These are phyloP conservation scores for Sebastes flavidus DNA, from an alignment of 2,797 vertebrate genomes.

Conservation along the genomic window DNA sequence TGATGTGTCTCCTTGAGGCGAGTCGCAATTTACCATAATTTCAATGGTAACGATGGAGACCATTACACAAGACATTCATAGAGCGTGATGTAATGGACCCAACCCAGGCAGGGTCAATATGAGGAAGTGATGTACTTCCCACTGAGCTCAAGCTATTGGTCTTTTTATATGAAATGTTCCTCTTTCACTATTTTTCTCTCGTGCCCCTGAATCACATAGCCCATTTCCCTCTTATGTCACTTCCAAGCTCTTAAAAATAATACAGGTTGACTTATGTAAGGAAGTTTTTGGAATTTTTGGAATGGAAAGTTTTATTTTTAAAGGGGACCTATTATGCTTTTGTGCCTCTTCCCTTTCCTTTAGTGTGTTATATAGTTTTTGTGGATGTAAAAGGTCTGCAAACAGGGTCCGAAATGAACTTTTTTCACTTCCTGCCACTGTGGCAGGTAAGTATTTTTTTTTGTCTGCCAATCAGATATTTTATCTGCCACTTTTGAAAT, in stretches of 20 bases:
- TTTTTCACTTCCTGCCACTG: no score
- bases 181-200: background rate
- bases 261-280: background rate
- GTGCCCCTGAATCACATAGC: background rate
- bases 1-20: no score
- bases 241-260: background rate
- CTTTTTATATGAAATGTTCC: no score
- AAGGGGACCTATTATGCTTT: background rate
- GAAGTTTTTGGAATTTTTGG: background rate
- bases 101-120: background rate
- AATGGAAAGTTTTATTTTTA: background rate
- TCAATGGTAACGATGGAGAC: background rate
- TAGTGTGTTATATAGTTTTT: no score
- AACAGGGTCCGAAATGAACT: no score
- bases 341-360: no score
- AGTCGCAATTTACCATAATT: background rate
- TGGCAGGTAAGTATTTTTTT: no score
- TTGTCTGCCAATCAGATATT: no score
- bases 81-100: background rate
- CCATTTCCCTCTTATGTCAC: background rate
- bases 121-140: conserved; percentile 14
- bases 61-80: background rate
- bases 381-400: no score
- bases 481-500: no score
- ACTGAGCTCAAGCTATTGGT: background rate